Evolutionary conservation across 2,888 invertebrate species (phyloP), one percentile per base, ranked within the genome.

Genomic region (Eubasilissa splendida): DNA sequence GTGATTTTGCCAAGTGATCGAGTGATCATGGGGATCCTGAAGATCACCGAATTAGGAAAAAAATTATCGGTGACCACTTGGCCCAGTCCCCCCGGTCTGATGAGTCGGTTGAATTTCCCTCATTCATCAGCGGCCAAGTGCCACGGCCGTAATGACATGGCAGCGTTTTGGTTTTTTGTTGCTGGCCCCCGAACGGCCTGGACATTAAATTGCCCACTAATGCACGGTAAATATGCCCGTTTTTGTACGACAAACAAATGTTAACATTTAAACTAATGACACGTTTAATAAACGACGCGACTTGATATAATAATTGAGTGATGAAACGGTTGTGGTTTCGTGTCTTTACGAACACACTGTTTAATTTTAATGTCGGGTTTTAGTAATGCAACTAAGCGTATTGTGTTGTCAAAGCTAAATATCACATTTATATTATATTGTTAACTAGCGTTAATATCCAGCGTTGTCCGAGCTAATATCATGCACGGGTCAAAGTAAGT

Each of bases 301-400:
- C 42, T 73, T 11, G 71, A n/a, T 56, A 12, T 52, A 53, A 52
- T 75, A 75, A 75, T 75, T 52, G 75, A 60, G 75, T 75, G 75
- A 75, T 75, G 75, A 75, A 71, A 75, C 11, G 11, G 7, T 50
- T 75, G 75, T 75, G 75, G 75, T 75, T 60, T 75, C 42, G 60
- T 73, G 33, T 56, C 12, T 56, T 52, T 52, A 50, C 9, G 42
- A n/a, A 8, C 50, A 8, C 50, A 65, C 0, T 56, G 58, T 31
- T 11, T 73, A 73, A 12, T 73, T 42, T 42, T 42, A 42, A 42
- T 42, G 42, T 42, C 42, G 4, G 7, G 4, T 42, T 42, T 42
- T 7, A 42, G 7, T 42, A 2, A 5, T 7, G 7, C 0, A 42
- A 42, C 42, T 42, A 42, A 7, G 42, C 2, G 42, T 42, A 42